Evolutionary conservation across 37 sponge, comb jelly and placozoan species (phyloP).

Genomic region (Aphrocallistes beatrix): DNA sequence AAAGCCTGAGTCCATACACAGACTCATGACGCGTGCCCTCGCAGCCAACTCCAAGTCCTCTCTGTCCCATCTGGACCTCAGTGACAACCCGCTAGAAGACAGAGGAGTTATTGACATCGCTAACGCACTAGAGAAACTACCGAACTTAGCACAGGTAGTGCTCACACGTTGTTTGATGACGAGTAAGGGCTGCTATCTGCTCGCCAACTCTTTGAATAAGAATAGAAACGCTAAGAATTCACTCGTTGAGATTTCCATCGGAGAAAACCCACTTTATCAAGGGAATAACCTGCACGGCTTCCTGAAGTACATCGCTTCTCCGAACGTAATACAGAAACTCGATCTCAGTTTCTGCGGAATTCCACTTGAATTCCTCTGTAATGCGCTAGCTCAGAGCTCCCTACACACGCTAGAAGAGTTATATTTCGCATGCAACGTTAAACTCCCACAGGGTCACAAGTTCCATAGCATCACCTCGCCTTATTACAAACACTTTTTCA

Average conservation of each 20-base stretch:
- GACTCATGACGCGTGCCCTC: background rate
- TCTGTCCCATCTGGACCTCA: background rate
- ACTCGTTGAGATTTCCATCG: background rate
- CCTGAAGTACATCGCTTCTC: background rate
- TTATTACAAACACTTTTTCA: conserved; percentile 18
- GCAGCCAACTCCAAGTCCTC: background rate
- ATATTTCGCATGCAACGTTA: background rate
- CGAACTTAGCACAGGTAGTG: background rate
- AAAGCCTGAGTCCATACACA: background rate
- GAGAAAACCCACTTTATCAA: conserved; percentile 5
- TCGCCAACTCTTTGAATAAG: background rate
- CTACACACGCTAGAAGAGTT: conserved; percentile 4
- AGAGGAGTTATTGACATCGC: background rate
- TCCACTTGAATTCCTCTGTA: background rate
- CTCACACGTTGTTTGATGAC: background rate
- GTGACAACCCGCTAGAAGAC: background rate
- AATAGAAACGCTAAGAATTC: background rate
- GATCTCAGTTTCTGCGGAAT: background rate
- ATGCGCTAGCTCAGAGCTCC: background rate
- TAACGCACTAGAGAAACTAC: background rate
- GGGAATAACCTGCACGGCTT: background rate
- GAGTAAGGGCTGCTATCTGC: background rate
- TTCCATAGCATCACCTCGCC: background rate
- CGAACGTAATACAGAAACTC: background rate
- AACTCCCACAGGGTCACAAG: background rate